Conservation (phyloP, 2,888 invertebrate species). For the Diploptera punctata region DNA sequence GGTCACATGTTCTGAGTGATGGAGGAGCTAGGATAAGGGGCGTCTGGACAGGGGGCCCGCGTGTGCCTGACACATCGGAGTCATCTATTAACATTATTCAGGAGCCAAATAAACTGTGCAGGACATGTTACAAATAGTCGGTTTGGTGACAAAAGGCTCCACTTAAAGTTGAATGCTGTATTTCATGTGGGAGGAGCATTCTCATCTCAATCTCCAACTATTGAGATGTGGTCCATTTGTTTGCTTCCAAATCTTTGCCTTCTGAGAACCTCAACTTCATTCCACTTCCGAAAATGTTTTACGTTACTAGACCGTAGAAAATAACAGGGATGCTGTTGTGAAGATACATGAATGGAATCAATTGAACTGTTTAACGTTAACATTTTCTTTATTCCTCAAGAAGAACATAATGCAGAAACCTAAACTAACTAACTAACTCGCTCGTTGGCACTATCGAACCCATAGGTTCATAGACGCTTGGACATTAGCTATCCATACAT, state of each 20-base stretch:
- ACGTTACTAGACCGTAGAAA: too few relatives aligned
- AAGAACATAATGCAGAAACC: too few relatives aligned
- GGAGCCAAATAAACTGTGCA: constrained; percentile 5
- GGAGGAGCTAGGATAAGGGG: background rate
- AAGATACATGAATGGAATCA: too few relatives aligned
- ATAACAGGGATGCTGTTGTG: too few relatives aligned
- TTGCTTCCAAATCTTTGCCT: background rate
- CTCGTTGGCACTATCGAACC: too few relatives aligned
- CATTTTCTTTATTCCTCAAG: too few relatives aligned
- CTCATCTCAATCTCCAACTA: background rate
- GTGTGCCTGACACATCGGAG: background rate
- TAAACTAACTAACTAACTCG: too few relatives aligned
- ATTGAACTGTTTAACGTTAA: too few relatives aligned
- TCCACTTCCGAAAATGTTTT: too few relatives aligned
- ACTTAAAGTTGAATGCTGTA: background rate
- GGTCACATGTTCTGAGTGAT: too few relatives aligned
- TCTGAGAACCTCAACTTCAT: background rate
- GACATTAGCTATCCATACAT: too few relatives aligned
- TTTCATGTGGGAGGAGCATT: background rate
- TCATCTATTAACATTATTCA: constrained; percentile 14
- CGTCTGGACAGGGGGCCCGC: background rate
- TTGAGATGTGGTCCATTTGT: background rate
- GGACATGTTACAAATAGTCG: constrained; percentile 1
- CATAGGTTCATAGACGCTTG: too few relatives aligned
- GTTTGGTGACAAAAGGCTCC: background rate